Conservation (phyloP, 2,113 vertebrate species). For the Beaufortia kweichowensis region DNA sequence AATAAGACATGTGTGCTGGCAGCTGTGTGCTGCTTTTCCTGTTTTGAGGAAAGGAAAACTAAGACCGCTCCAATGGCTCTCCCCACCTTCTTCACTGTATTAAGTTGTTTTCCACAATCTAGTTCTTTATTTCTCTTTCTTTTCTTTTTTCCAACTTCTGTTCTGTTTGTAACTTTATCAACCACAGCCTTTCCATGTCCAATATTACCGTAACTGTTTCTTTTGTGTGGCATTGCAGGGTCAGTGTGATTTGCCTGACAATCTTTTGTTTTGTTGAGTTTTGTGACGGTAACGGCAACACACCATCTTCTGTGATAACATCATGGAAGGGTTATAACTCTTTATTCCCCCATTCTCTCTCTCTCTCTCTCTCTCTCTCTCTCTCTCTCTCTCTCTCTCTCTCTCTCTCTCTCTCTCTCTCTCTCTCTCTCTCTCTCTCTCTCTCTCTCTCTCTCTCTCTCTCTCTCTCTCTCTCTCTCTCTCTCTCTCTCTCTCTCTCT, state of each 20-base stretch:
- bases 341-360: too few species aligned
- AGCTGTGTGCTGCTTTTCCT: conserved; percentile 35
- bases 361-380: too few species aligned
- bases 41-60: conserved; percentile 11
- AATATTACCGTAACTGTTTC: too few species aligned
- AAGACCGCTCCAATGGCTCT: conserved; percentile 36
- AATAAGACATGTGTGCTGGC: conserved; percentile 56
- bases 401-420: conserved; percentile 8
- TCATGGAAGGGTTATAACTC: too few species aligned
- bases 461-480: neutral
- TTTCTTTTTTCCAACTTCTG: neutral
- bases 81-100: conserved; percentile 52
- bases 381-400: too few species aligned
- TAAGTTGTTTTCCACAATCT: neutral
- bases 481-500: neutral
- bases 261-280: too few species aligned
- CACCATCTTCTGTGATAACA: too few species aligned
- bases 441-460: neutral
- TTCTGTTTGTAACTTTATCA: neutral
- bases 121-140: neutral
- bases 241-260: too few species aligned
- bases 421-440: neutral
- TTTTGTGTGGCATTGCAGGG: too few species aligned
- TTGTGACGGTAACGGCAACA: too few species aligned
- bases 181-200: neutral